Percentiles rank a stretch among this genome's conserved stretches.
Evolutionary conservation across 2,113 vertebrate species (phyloP).

Genomic region (Spea bombifrons): DNA sequence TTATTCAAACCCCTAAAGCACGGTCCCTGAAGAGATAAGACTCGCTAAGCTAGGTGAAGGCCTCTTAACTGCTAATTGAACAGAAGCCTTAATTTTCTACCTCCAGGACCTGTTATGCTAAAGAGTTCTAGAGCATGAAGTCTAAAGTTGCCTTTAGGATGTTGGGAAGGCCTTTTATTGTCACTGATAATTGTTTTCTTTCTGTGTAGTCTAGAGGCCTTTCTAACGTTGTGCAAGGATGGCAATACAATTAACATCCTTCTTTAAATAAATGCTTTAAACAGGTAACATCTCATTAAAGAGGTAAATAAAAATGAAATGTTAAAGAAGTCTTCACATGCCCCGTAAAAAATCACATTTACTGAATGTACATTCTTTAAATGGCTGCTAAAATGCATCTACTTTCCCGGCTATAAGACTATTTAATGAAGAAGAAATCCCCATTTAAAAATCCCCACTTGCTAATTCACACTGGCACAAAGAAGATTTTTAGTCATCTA

Average conservation of each 20-base stretch:
- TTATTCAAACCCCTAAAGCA: not conserved
- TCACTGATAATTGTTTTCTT: conserved; percentile 41
- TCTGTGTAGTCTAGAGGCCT: conserved; percentile 23
- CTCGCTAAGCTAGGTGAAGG: conserved; percentile 12
- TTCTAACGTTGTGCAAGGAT: conserved; percentile 24
- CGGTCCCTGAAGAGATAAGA: not conserved
- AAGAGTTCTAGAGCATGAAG: conserved; percentile 26
- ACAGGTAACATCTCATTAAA: conserved; percentile 37
- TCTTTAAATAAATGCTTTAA: conserved; percentile 40
- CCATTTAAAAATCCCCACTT: conserved; percentile 36
- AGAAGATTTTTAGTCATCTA: conserved; percentile 26
- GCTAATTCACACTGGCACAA: conserved; percentile 42
- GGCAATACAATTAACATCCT: conserved; percentile 35
- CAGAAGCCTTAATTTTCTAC: conserved; percentile 7
- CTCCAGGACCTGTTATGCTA: conserved; percentile 3
- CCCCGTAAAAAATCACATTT: conserved; percentile 30
- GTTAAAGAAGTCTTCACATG: conserved; percentile 18
- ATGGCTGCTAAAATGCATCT: conserved; percentile 24
- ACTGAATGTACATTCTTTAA: conserved; percentile 19
- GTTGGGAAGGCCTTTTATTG: conserved; percentile 18
- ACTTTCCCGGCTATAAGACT: conserved; percentile 21
- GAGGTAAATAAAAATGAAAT: conserved; percentile 38
- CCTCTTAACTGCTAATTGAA: conserved; percentile 17
- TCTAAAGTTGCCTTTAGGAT: conserved; percentile 13
- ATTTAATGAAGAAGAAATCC: conserved; percentile 40